Conservation (phyloP, 2,113 vertebrate species). For the Cricetomys ansorgei region DNA sequence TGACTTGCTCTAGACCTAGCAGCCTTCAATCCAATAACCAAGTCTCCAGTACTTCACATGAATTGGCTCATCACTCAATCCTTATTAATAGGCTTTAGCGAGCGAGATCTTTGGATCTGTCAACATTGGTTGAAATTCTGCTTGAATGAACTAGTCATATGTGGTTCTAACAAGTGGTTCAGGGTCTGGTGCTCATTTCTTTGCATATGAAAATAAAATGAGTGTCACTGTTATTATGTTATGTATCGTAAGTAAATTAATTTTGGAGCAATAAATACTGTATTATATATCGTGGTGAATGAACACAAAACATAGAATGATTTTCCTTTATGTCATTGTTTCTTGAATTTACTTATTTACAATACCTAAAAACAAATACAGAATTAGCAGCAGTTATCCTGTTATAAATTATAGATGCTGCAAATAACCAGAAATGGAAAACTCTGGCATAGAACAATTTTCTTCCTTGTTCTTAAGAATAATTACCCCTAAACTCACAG, state of each 20-base stretch:
- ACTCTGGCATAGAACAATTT: not conserved
- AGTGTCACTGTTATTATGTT: not conserved
- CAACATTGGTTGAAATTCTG: not conserved
- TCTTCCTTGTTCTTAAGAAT: too few relatives aligned
- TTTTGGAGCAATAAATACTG: not conserved
- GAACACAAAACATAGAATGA: not conserved
- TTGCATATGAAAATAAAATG: not conserved
- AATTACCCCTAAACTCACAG: not conserved
- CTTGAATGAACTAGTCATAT: not conserved
- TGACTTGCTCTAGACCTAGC: not conserved
- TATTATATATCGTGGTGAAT: not conserved
- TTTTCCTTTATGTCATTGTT: not conserved
- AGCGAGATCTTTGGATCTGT: not conserved
- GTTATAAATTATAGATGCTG: not conserved
- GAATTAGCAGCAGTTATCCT: too few relatives aligned
- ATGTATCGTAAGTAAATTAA: not conserved
- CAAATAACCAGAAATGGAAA: not conserved
- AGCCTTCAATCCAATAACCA: not conserved
- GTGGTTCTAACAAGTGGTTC: not conserved
- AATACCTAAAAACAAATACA: not conserved
- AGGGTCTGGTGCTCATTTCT: not conserved
- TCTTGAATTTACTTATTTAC: not conserved
- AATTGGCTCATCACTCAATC: not conserved
- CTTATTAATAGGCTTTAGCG: too few relatives aligned
- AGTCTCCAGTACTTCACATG: not conserved